phyloP scores from a whole-genome alignment of 2,113 vertebrate species.

The Anguilla japonica region DNA sequence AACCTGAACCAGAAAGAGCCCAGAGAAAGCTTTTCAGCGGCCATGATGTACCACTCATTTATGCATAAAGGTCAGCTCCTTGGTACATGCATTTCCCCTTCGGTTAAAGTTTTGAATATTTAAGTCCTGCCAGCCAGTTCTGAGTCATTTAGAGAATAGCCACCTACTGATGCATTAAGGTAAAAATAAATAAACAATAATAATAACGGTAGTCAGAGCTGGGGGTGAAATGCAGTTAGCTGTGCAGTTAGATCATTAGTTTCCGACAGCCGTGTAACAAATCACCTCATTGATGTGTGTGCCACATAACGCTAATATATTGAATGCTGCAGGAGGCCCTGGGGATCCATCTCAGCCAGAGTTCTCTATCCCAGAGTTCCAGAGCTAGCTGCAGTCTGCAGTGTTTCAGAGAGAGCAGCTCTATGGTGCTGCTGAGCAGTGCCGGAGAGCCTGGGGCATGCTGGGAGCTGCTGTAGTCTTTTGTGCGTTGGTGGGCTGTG shows the following conservation, averaged over 20 bases:
- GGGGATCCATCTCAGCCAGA: background rate
- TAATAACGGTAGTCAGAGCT: background rate
- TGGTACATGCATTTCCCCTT: background rate
- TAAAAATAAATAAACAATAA: background rate
- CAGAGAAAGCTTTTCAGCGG: too few relatives aligned
- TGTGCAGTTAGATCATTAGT: background rate
- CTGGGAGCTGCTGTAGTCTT: background rate
- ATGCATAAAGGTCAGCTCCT: background rate
- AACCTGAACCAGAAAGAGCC: background rate
- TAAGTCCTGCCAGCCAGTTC: background rate
- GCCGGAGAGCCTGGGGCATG: background rate
- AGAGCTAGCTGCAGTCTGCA: background rate
- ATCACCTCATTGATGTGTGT: background rate
- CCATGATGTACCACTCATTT: too few relatives aligned
- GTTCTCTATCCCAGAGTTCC: background rate
- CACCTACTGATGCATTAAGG: background rate
- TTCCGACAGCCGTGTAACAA: background rate
- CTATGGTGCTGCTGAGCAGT: background rate
- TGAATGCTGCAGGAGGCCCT: background rate
- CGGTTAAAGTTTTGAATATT: background rate
- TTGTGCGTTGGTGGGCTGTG: background rate
- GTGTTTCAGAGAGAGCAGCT: background rate
- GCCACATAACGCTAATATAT: background rate
- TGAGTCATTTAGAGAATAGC: background rate
- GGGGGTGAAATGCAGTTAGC: background rate